Evolutionary conservation across 2,888 invertebrate species (phyloP).

Genomic region (Stenichneumon culpator): DNA sequence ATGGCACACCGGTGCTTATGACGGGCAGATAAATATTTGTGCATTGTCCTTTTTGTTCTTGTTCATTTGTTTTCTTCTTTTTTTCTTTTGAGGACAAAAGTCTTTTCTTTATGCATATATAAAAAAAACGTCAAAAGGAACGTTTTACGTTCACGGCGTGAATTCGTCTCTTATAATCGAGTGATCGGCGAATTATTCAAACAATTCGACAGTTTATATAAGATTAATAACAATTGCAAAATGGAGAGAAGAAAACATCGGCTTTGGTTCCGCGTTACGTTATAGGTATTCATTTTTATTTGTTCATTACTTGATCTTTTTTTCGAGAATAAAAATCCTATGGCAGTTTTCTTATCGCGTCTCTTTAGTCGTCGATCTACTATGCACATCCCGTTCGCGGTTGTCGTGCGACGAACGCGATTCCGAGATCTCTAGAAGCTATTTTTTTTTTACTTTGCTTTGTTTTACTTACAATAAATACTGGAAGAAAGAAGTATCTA

Average conservation of each 20-base stretch:
- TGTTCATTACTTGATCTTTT: background rate
- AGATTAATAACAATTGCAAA: constrained; percentile 62
- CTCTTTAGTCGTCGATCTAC: constrained; percentile 59
- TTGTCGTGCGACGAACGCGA: constrained; percentile 49
- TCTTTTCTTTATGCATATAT: constrained; percentile 28
- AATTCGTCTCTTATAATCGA: constrained; percentile 27
- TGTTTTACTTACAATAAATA: constrained; percentile 78
- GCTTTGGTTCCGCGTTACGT: constrained; percentile 73
- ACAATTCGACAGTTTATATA: constrained; percentile 46
- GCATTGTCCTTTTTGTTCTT: constrained; percentile 28
- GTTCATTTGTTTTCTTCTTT: background rate
- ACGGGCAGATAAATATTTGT: constrained; percentile 51
- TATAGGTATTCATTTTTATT: constrained; percentile 24
- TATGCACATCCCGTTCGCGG: constrained; percentile 14
- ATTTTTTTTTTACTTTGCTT: constrained; percentile 32
- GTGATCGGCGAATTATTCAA: constrained; percentile 20
- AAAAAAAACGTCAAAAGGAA: constrained; percentile 61
- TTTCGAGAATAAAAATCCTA: constrained; percentile 73
- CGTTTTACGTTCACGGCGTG: constrained; percentile 26
- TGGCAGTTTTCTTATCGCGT: constrained; percentile 78
- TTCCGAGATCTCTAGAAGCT: constrained; percentile 60
- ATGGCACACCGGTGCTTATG: constrained; percentile 66
- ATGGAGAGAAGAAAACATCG: constrained; percentile 69
- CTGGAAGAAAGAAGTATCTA: constrained; percentile 81
- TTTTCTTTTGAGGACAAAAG: constrained; percentile 31